Evolutionary conservation across 2,888 invertebrate species (phyloP), one percentile per base, ranked within the genome.

Genomic region (Temnothorax unifasciatus): DNA sequence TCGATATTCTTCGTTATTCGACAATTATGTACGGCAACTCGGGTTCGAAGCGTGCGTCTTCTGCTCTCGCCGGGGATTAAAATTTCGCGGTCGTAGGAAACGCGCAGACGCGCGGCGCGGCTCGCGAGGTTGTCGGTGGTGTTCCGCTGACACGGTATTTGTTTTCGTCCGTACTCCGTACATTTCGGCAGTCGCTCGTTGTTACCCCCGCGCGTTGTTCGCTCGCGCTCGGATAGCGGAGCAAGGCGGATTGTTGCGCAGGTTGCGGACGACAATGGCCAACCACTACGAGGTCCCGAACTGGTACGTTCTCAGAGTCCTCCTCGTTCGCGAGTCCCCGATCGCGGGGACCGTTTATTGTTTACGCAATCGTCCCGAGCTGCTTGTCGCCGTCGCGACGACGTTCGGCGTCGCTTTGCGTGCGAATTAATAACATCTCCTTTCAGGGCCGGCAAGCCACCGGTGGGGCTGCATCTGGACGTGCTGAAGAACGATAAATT

Each of bases 371-470:
- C n/a, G 29, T 59, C 21, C 13, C 44, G 18, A 9, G 6, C 3
- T 11, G 18, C 71, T 52, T 61, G 74, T n/a, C 21, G 6, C 54
- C 44, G 25, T 50, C 69, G 50, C 47, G n/a, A 44, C 47, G 9
- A 57, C 44, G 52, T 74, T 6, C 6, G 71, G 73, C 66, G 64
- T 59, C 50, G 52, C 34, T 54, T 61, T 81, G 4, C 25, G 73
- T 44, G 52, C 50, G 81, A 54, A 69, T 77, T 86, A 47, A 11
- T 63, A 38, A 61, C 34, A 18, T 29, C 21, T 11, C 13, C 90
- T 96, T 96, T 86, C 94, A 99, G 99, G 99, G 99, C 99, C 91
- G 99, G 99, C 11, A 99, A 99, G 95, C 99, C 99, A 85, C 99
- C 99, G 18, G 97, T 98, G 61, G 99, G 99, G 18, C 96, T 99